Evolutionary conservation across 2,797 vertebrate genomes (phyloP).

Genomic region (Sebastes iracundus): DNA sequence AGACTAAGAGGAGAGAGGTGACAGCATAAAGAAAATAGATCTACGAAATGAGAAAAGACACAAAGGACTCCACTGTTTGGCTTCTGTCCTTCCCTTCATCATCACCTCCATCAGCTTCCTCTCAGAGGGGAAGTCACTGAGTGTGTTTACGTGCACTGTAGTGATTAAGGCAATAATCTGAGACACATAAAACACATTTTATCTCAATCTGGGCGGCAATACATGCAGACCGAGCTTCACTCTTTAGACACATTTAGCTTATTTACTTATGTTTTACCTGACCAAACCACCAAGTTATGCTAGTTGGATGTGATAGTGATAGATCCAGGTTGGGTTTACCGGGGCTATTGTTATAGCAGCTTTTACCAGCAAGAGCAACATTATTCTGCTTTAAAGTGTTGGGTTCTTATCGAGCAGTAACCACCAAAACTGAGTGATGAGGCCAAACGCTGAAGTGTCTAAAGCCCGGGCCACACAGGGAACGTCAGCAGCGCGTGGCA

Average conservation of each 20-base stretch:
- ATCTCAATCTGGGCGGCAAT: neutral
- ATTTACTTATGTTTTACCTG: neutral
- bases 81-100: conserved; percentile 28
- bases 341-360: neutral
- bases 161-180: neutral
- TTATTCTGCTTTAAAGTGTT: neutral
- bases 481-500: too few relatives aligned
- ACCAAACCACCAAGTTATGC: accelerated
- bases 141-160: conserved; percentile 43
- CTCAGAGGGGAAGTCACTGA: conserved; percentile 17
- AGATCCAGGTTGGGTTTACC: neutral
- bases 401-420: accelerated
- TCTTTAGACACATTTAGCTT: neutral
- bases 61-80: conserved; percentile 29
- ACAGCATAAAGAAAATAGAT: neutral
- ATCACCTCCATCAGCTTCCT: conserved; percentile 33
- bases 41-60: conserved; percentile 19
- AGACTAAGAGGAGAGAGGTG: neutral
- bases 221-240: conserved; percentile 21
- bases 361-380: neutral
- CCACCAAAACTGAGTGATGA: neutral
- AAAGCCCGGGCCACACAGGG: neutral
- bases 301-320: neutral
- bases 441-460: neutral
- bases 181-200: neutral